Evolutionary conservation across 2,888 invertebrate genomes (phyloP).

Genomic region (Tholera decimalis): DNA sequence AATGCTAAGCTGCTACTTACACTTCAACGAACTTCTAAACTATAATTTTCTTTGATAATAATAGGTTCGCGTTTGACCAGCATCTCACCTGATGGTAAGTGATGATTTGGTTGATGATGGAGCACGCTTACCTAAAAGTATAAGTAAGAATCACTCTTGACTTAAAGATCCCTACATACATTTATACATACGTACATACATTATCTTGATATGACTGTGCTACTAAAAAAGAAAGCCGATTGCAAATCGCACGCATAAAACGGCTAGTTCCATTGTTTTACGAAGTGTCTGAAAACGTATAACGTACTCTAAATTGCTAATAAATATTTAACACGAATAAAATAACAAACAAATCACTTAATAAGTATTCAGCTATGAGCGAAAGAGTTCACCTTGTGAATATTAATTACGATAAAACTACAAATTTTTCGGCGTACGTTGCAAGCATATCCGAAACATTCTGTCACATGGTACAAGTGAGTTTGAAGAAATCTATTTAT

Average conservation of each 20-base stretch:
- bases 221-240: constrained; percentile 10
- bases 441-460: constrained; percentile 19
- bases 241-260: background rate
- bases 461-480: constrained; percentile 2
- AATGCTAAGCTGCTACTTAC: constrained; percentile 53
- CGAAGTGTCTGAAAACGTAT: constrained; percentile 35
- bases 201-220: background rate
- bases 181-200: too few species aligned
- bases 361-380: constrained; percentile 53
- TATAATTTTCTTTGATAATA: too few species aligned
- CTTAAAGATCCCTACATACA: too few species aligned
- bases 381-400: constrained; percentile 45
- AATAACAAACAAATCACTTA: constrained; percentile 44
- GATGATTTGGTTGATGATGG: too few species aligned
- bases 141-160: too few species aligned
- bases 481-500: constrained; percentile 21
- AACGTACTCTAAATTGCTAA: constrained; percentile 47
- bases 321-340: constrained; percentile 48
- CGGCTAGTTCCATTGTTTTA: constrained; percentile 9
- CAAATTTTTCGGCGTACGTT: constrained; percentile 40
- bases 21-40: constrained; percentile 19
- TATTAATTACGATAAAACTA: constrained; percentile 45
- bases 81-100: too few species aligned
- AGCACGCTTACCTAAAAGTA: too few species aligned
- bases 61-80: too few species aligned